phyloP scores from a whole-genome alignment of 2,888 invertebrate genomes.

The Geophilus truncorum region DNA sequence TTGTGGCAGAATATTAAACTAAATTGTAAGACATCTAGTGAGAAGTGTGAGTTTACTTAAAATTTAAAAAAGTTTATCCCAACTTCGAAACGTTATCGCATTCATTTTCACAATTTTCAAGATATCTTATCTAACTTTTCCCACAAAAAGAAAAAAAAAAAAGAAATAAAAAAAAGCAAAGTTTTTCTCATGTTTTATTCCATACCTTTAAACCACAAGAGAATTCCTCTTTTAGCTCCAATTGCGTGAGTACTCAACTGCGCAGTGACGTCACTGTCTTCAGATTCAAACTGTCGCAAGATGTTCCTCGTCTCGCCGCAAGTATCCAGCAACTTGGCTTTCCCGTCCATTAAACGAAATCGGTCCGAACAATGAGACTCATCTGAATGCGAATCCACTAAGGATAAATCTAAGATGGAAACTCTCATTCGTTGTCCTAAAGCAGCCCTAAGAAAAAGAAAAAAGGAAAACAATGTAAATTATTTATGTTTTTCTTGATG shows the following conservation, averaged over 20 bases:
- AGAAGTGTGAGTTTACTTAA: too few species aligned
- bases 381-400: slow-evolving; percentile 52
- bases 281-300: slow-evolving; percentile 38
- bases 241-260: slow-evolving; percentile 52
- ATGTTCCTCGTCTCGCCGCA: slow-evolving; percentile 38
- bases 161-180: too few species aligned
- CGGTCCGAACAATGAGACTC: slow-evolving; percentile 49
- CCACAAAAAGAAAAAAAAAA: too few species aligned
- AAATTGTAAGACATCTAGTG: too few species aligned
- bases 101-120: too few species aligned
- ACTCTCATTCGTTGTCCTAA: slow-evolving; percentile 61
- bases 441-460: slow-evolving; percentile 49
- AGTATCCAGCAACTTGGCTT: slow-evolving; percentile 37
- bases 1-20: too few species aligned
- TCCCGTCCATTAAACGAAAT: slow-evolving; percentile 38
- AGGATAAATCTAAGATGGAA: slow-evolving; percentile 64
- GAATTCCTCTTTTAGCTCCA: slow-evolving; percentile 60
- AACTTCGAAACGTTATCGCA: too few species aligned
- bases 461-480: not conserved
- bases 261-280: slow-evolving; percentile 41
- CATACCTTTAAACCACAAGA: slow-evolving; percentile 62
- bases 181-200: slow-evolving; percentile 34
- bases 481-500: too few species aligned
- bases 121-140: too few species aligned
- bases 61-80: too few species aligned